A percentile compares a stretch with the other conserved stretches of the same genome.
phyloP scores from a whole-genome alignment of 2,797 vertebrate genomes.

The Nothura maculosa region DNA sequence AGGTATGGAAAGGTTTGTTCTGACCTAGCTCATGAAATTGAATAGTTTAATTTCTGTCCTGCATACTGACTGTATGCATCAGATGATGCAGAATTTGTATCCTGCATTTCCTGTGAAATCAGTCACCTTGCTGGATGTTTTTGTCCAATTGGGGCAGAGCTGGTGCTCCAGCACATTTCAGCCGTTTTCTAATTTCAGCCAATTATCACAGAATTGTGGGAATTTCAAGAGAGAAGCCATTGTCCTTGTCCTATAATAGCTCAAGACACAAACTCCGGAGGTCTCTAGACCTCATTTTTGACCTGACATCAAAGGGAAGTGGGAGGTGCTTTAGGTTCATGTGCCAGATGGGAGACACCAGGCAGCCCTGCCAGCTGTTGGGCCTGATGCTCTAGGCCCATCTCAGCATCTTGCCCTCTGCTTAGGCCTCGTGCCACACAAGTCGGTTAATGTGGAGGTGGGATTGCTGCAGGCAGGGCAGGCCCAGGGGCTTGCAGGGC shows the following conservation, averaged over 20 bases:
- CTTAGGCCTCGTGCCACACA: background rate
- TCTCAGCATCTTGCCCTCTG: background rate
- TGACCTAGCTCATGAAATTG: background rate
- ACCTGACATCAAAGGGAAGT: background rate
- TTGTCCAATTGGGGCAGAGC: background rate
- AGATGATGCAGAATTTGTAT: background rate
- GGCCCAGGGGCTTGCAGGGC: fast-evolving
- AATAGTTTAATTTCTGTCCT: background rate
- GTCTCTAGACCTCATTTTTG: background rate
- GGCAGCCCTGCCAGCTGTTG: background rate
- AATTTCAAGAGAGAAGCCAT: background rate
- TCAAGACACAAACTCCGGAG: background rate
- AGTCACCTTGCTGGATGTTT: background rate
- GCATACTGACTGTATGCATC: background rate
- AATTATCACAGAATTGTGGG: background rate
- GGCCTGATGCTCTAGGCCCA: background rate
- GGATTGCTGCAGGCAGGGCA: background rate
- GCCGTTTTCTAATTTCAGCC: background rate
- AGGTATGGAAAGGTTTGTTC: constrained; percentile 80
- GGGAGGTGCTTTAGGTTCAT: background rate
- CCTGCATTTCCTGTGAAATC: background rate
- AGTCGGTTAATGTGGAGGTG: background rate
- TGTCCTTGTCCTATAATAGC: background rate
- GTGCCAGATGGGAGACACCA: background rate
- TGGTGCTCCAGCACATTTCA: background rate